Conservation (phyloP, 2,888 invertebrate species). For the Scelioninae gen. 1 region DNA sequence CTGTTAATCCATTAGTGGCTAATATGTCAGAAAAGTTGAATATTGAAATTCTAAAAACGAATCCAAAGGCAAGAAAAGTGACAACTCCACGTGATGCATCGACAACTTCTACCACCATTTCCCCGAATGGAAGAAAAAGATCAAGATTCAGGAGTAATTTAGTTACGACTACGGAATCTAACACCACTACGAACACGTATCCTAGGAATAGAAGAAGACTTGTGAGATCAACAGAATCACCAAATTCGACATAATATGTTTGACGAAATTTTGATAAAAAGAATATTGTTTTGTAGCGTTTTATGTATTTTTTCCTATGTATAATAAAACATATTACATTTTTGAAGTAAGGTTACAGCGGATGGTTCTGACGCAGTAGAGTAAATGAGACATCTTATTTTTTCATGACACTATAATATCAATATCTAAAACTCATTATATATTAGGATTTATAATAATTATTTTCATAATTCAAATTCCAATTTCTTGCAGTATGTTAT, state of each 20-base stretch:
- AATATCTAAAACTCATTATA: no score
- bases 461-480: no score
- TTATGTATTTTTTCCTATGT: slow-evolving; percentile 2
- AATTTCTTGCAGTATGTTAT: no score
- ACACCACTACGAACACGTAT: slow-evolving; percentile 7
- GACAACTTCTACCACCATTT: slow-evolving; percentile 1
- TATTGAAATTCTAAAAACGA: slow-evolving; percentile 62
- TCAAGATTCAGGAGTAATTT: slow-evolving; percentile 15
- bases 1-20: slow-evolving; percentile 24
- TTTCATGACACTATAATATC: neutral
- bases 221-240: slow-evolving; percentile 14
- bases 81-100: neutral
- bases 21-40: slow-evolving; percentile 7
- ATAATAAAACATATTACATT: neutral
- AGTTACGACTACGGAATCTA: slow-evolving; percentile 4
- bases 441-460: no score
- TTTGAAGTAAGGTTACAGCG: neutral
- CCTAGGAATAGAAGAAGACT: slow-evolving; percentile 27
- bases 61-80: slow-evolving; percentile 15
- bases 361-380: neutral
- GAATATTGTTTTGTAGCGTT: neutral
- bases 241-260: neutral
- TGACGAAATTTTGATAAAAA: neutral
- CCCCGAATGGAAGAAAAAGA: slow-evolving; percentile 22
- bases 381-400: neutral